These are phyloP conservation scores for Leptobrachium ailaonicum DNA, from an alignment of 2,113 vertebrate genomes.

Conservation along the genomic window DNA sequence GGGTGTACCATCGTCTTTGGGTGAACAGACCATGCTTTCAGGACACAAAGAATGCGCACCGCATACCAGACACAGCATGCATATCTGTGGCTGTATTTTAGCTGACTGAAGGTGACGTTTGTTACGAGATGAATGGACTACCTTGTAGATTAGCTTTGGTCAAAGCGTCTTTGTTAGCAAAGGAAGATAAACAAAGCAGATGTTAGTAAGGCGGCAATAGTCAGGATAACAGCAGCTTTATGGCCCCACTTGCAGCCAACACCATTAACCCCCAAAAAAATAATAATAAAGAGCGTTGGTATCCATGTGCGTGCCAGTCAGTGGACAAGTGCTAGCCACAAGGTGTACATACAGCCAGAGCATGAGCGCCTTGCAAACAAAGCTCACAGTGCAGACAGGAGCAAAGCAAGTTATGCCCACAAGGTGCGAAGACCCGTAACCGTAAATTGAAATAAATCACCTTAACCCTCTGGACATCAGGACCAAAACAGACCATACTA, in stretches of 20 bases:
- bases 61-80: neutral
- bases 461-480: constrained; percentile 2
- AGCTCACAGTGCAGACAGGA: constrained; percentile 23
- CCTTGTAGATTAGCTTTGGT: constrained; percentile 98
- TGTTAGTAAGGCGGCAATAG: constrained; percentile 77
- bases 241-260: neutral
- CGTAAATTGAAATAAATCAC: neutral
- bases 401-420: constrained; percentile 13
- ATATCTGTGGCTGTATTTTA: constrained; percentile 57
- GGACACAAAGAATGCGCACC: constrained; percentile 4
- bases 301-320: constrained; percentile 13
- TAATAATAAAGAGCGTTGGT: constrained; percentile 4
- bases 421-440: neutral
- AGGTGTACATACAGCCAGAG: constrained; percentile 9
- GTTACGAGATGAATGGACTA: constrained; percentile 83
- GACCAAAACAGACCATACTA: neutral
- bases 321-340: neutral
- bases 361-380: constrained; percentile 13
- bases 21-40: constrained; percentile 4
- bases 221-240: constrained; percentile 23
- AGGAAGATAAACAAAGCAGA: constrained; percentile 74
- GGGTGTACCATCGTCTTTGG: too few species aligned
- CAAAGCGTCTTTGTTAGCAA: constrained; percentile 93
- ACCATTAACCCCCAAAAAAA: neutral
- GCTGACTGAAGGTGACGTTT: constrained; percentile 65